A percentile compares a stretch with the other conserved stretches of the same genome.
Conservation (phyloP, 2,888 invertebrate species). For the Falcaria lacertinaria region DNA sequence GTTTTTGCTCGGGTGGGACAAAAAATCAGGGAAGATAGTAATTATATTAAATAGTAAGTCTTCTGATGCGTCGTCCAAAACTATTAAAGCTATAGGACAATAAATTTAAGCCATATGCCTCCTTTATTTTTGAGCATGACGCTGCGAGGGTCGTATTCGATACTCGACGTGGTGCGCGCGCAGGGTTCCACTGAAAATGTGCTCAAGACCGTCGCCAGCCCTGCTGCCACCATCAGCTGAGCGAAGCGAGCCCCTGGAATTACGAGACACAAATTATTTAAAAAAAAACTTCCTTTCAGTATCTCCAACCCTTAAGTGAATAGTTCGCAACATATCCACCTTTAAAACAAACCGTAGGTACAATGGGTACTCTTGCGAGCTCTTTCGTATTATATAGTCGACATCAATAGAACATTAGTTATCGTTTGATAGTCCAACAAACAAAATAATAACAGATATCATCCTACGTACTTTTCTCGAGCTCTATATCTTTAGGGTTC, state of each 20-base stretch:
- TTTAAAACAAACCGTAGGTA: too few species aligned
- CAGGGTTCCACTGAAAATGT: conserved; percentile 58
- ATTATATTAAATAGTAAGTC: not conserved
- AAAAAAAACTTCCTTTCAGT: too few species aligned
- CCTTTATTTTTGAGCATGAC: conserved; percentile 73
- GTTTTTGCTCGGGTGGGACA: not conserved
- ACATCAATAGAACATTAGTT: too few species aligned
- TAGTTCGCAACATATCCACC: too few species aligned
- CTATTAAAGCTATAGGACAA: conserved; percentile 18
- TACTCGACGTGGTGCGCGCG: conserved; percentile 50
- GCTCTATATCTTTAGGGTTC: too few species aligned
- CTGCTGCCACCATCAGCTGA: conserved; percentile 57
- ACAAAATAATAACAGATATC: too few species aligned
- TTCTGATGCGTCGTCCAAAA: not conserved
- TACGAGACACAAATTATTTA: not conserved
- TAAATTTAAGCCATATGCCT: conserved; percentile 64
- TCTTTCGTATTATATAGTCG: too few species aligned
- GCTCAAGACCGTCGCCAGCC: conserved; percentile 50
- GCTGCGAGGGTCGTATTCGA: conserved; percentile 66
- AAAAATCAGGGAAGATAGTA: too few species aligned
- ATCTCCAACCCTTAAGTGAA: too few species aligned
- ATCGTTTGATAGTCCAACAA: too few species aligned
- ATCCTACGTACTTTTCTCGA: too few species aligned
- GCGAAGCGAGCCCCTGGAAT: conserved; percentile 67
- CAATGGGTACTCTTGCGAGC: too few species aligned